Evolutionary conservation across 37 sponge, comb jelly and placozoan genomes (phyloP).

Genomic region (Crambe crambe): DNA sequence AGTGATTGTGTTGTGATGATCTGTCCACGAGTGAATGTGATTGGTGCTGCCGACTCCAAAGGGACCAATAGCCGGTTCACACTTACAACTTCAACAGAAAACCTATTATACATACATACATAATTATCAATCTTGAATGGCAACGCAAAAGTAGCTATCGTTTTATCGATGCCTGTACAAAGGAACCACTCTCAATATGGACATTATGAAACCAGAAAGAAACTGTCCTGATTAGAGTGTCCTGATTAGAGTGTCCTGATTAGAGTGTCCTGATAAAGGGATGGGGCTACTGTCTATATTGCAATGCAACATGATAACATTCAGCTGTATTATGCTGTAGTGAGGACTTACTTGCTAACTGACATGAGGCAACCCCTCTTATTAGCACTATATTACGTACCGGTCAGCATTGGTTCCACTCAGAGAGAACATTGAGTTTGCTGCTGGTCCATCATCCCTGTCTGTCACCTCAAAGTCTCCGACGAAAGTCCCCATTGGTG

Average conservation of each 20-base stretch:
- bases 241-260: no score
- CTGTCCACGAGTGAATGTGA: constrained; percentile 11
- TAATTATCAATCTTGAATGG: not conserved
- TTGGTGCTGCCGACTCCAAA: not conserved
- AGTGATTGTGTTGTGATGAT: constrained; percentile 5
- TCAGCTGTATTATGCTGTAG: no score
- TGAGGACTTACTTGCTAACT: no score
- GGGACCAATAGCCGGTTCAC: not conserved
- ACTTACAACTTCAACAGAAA: not conserved
- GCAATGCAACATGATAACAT: no score
- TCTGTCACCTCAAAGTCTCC: constrained; percentile 28
- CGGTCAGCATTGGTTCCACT: constrained; percentile 9
- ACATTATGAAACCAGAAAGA: no score
- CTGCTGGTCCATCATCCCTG: constrained; percentile 12
- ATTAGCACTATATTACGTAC: no score
- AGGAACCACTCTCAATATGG: not conserved
- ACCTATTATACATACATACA: not conserved
- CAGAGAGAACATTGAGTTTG: not conserved
- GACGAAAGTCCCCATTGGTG: not conserved
- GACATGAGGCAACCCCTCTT: no score
- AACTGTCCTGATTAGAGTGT: no score
- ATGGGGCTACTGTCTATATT: no score
- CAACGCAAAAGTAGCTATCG: not conserved
- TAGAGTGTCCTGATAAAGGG: no score
- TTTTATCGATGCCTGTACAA: not conserved